phyloP scores from a whole-genome alignment of 2,888 invertebrate species.

The Deilephila elpenor region DNA sequence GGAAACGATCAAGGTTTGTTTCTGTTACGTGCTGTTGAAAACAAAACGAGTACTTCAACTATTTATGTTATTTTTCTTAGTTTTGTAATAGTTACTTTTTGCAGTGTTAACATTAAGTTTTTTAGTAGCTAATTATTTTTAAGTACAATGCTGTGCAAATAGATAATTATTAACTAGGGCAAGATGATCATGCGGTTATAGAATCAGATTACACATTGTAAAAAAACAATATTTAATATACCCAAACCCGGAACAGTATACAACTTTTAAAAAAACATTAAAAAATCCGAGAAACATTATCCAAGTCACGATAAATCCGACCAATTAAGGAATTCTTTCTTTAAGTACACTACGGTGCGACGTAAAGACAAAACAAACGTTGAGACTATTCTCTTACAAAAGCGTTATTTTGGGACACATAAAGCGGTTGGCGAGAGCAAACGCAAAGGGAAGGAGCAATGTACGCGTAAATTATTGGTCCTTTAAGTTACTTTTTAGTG shows the following conservation, averaged over 20 bases:
- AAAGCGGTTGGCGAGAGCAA: not conserved
- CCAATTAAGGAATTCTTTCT: constrained; percentile 3
- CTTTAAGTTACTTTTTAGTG: not conserved
- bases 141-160: no score
- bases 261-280: no score
- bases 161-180: no score
- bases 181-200: no score
- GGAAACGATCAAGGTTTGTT: constrained; percentile 13
- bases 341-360: not conserved
- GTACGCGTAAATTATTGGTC: not conserved
- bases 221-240: no score
- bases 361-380: not conserved
- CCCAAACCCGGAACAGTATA: not conserved
- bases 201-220: no score
- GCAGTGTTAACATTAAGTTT: no score
- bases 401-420: constrained; percentile 13
- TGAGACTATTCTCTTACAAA: not conserved
- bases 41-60: not conserved
- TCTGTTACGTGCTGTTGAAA: not conserved
- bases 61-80: not conserved
- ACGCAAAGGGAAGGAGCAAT: not conserved
- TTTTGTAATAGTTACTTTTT: no score
- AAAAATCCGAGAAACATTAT: no score
- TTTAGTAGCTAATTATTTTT: no score
- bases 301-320: not conserved